These are phyloP conservation scores for Tethea ocularis DNA, from an alignment of 2,888 invertebrate species.

Conservation along the genomic window DNA sequence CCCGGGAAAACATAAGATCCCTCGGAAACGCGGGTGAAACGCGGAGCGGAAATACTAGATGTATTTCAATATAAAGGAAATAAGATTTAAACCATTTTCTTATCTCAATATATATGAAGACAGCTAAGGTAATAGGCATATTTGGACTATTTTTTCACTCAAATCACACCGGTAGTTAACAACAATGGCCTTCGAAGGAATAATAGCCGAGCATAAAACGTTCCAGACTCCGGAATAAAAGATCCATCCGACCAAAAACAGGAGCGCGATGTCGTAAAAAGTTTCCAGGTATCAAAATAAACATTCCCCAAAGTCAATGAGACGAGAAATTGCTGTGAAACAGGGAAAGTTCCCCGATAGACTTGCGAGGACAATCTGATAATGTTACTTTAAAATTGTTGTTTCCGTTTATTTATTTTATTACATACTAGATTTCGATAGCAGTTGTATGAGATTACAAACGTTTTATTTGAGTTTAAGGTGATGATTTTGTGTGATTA, in stretches of 20 bases:
- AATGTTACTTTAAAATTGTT: constrained; percentile 16
- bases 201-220: neutral
- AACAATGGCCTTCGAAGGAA: neutral
- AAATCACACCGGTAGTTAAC: constrained; percentile 1
- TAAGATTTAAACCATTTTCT: too few species aligned
- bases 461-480: too few species aligned
- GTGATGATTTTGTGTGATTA: too few species aligned
- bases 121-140: neutral
- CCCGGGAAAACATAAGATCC: too few species aligned
- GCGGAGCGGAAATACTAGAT: too few species aligned
- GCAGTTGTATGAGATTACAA: neutral
- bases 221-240: neutral
- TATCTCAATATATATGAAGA: neutral
- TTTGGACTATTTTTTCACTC: neutral
- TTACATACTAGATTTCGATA: constrained; percentile 3
- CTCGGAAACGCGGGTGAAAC: too few species aligned
- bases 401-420: neutral
- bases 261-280: constrained; percentile 15
- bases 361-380: constrained; percentile 5
- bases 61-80: too few species aligned
- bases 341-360: constrained; percentile 9
- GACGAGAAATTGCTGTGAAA: constrained; percentile 37
- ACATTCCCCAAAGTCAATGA: constrained; percentile 35
- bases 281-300: constrained; percentile 25
- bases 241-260: constrained; percentile 9